A percentile compares a stretch with the other conserved stretches of the same genome.
phyloP scores from a whole-genome alignment of 2,888 invertebrate genomes.

The Zootermopsis nevadensis region DNA sequence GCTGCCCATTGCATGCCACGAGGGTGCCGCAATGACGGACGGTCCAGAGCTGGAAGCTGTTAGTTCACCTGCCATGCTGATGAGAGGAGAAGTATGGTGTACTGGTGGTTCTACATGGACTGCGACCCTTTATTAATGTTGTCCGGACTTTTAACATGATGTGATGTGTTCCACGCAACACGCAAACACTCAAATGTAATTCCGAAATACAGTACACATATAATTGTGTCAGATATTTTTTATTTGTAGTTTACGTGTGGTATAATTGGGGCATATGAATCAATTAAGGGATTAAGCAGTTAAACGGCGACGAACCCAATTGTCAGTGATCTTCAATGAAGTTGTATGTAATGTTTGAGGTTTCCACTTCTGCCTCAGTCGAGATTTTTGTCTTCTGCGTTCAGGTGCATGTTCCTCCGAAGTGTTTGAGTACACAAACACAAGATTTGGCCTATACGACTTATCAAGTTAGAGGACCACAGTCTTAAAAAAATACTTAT shows the following conservation, averaged over 20 bases:
- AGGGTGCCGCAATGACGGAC: constrained; percentile 36
- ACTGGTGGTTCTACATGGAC: not conserved
- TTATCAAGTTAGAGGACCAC: no score
- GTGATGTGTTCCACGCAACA: not conserved
- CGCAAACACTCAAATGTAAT: not conserved
- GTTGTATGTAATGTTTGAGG: no score
- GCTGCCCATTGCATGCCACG: constrained; percentile 31
- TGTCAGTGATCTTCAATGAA: not conserved
- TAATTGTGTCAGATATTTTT: constrained; percentile 8
- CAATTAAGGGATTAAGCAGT: not conserved
- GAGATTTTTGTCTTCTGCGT: no score
- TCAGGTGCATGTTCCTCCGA: no score
- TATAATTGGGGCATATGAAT: not conserved
- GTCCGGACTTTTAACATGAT: constrained; percentile 24
- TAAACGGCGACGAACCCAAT: not conserved
- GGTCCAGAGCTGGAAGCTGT: constrained; percentile 34
- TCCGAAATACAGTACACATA: not conserved
- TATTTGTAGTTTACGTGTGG: not conserved
- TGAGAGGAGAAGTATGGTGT: not conserved
- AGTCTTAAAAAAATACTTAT: no score
- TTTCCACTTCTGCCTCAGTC: no score
- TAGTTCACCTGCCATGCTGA: constrained; percentile 23
- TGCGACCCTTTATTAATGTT: constrained; percentile 22
- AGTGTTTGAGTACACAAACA: no score
- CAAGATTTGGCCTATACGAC: no score